phyloP scores from a whole-genome alignment of 2,113 vertebrate genomes.

The Holacanthus passer region DNA sequence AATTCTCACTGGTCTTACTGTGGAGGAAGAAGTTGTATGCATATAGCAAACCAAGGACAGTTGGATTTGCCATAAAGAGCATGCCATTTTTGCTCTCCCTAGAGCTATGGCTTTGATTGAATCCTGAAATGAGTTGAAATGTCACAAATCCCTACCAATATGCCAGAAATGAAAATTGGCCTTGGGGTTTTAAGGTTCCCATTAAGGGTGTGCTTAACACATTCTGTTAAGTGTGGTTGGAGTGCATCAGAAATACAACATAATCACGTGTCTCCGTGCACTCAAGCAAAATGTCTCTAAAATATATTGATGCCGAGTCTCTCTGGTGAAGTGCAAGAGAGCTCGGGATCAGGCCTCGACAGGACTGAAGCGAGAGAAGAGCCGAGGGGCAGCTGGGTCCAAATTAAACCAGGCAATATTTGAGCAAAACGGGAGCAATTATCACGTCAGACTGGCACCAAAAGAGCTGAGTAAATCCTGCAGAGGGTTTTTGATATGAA shows the following conservation, averaged over 20 bases:
- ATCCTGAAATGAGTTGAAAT: conserved; percentile 80
- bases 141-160: conserved; percentile 75
- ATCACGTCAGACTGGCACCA: neutral
- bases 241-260: conserved; percentile 74
- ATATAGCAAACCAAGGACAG: conserved; percentile 74
- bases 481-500: conserved; percentile 1
- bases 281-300: conserved; percentile 62
- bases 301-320: conserved; percentile 47
- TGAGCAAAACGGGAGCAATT: neutral
- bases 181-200: conserved; percentile 75
- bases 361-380: conserved; percentile 19
- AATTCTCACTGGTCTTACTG: conserved; percentile 62
- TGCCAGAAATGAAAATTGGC: conserved; percentile 74
- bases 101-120: conserved; percentile 79
- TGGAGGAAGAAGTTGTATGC: conserved; percentile 56
- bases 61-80: conserved; percentile 76
- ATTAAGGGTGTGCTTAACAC: conserved; percentile 77
- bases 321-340: neutral
- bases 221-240: conserved; percentile 74
- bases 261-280: conserved; percentile 64
- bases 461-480: conserved; percentile 8
- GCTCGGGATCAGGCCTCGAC: conserved; percentile 30
- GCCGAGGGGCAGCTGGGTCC: conserved; percentile 24
- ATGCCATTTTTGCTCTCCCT: conserved; percentile 71
- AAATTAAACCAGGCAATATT: conserved; percentile 44